A percentile compares a stretch with the other conserved stretches of the same genome.
These are phyloP conservation scores for Eupithecia vulgata DNA, from an alignment of 2,888 invertebrate genomes.

Conservation along the genomic window DNA sequence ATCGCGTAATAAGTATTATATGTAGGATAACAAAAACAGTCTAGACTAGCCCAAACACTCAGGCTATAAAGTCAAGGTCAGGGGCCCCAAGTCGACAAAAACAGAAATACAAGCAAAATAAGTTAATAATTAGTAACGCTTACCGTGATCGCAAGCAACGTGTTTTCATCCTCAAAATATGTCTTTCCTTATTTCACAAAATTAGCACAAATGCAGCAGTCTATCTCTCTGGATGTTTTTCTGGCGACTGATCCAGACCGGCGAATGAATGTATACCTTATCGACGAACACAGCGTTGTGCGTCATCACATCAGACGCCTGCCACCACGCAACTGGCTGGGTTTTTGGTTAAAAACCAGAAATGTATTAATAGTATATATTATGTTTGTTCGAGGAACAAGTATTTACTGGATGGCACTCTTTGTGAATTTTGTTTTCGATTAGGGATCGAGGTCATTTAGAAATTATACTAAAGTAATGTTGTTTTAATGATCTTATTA, in stretches of 20 bases:
- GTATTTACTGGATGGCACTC: background rate
- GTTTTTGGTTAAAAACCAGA: background rate
- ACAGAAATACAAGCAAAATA: background rate
- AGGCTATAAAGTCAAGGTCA: slow-evolving; percentile 1
- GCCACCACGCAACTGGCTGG: background rate
- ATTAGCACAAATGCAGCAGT: background rate
- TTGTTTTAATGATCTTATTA: background rate
- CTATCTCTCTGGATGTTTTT: background rate
- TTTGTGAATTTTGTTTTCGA: background rate
- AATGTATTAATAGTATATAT: background rate
- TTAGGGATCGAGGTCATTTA: background rate
- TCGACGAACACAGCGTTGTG: slow-evolving; percentile 1
- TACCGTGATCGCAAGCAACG: background rate
- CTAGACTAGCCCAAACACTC: background rate
- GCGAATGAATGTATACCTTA: slow-evolving; percentile 5
- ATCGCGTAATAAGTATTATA: background rate
- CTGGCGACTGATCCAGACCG: slow-evolving; percentile 7
- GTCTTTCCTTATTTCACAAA: background rate
- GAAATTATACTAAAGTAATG: background rate
- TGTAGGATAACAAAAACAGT: background rate
- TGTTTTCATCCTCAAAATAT: background rate
- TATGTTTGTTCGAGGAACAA: background rate
- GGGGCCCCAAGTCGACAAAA: background rate
- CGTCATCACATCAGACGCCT: slow-evolving; percentile 1
- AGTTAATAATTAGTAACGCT: background rate